Evolutionary conservation across 2,113 vertebrate genomes (phyloP).

Genomic region (Petromus typicus): DNA sequence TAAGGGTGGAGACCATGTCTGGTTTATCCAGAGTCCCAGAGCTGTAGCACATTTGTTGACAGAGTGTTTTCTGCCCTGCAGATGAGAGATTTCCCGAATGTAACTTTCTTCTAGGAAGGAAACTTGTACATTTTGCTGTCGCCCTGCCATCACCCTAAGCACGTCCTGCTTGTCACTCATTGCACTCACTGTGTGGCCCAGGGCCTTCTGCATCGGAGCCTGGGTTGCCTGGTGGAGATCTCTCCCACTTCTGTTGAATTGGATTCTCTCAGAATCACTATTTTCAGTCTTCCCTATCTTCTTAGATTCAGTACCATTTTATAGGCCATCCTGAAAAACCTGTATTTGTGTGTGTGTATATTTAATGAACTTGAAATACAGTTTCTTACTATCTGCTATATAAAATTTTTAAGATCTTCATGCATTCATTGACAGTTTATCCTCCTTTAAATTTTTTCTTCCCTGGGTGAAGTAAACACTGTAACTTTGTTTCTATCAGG

Average conservation of each 20-base stretch:
- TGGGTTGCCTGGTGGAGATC: not conserved
- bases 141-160: not conserved
- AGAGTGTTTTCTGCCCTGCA: not conserved
- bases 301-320: not conserved
- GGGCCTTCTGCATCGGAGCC: not conserved
- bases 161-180: not conserved
- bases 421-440: conserved; percentile 9
- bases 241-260: not conserved
- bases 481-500: not conserved
- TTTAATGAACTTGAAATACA: not conserved
- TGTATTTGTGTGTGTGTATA: not conserved
- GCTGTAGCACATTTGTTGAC: not conserved
- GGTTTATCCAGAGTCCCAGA: not conserved
- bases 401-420: not conserved
- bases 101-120: conserved; percentile 14
- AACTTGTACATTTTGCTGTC: not conserved
- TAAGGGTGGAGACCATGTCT: not conserved
- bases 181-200: not conserved
- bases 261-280: not conserved
- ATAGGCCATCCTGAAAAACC: not conserved
- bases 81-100: not conserved
- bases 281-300: not conserved
- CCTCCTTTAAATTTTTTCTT: not conserved
- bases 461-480: not conserved
- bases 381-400: not conserved